These are phyloP conservation scores for Lytechinus variegatus DNA, from an alignment of 35 echinoderm and acorn worm species.

Conservation along the genomic window DNA sequence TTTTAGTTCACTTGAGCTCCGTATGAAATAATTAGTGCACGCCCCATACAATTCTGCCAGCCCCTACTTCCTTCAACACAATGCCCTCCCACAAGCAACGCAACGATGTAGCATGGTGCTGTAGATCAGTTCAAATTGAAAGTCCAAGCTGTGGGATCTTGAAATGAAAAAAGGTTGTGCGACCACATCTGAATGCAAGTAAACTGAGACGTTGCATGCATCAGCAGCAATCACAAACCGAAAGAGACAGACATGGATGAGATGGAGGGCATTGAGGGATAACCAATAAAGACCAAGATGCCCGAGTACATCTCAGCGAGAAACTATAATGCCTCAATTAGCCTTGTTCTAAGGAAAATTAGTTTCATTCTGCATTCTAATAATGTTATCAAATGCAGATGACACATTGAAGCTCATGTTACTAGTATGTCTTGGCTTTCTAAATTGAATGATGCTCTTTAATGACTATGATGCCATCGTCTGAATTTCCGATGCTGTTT, in stretches of 20 bases:
- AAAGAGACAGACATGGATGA: neutral
- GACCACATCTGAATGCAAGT: neutral
- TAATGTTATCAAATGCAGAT: neutral
- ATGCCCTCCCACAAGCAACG: no score
- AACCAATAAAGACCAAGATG: neutral
- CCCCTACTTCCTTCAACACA: no score
- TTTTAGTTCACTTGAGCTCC: no score
- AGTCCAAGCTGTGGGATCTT: neutral
- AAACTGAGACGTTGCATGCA: neutral
- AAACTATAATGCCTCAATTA: neutral
- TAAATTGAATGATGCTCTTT: neutral
- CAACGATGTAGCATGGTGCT: no score
- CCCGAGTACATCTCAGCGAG: neutral
- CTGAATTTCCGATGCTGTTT: neutral
- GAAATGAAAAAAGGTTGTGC: neutral
- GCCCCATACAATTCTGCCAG: no score
- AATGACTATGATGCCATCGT: neutral
- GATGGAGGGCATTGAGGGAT: neutral
- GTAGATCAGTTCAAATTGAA: no score
- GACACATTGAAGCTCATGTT: neutral
- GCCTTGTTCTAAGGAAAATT: neutral
- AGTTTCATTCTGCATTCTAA: neutral
- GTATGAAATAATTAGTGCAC: no score
- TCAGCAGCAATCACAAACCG: constrained; percentile 9
- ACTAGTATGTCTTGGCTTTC: neutral